Conservation (phyloP, 2,797 vertebrate species). For the Zonotrichia albicollis region DNA sequence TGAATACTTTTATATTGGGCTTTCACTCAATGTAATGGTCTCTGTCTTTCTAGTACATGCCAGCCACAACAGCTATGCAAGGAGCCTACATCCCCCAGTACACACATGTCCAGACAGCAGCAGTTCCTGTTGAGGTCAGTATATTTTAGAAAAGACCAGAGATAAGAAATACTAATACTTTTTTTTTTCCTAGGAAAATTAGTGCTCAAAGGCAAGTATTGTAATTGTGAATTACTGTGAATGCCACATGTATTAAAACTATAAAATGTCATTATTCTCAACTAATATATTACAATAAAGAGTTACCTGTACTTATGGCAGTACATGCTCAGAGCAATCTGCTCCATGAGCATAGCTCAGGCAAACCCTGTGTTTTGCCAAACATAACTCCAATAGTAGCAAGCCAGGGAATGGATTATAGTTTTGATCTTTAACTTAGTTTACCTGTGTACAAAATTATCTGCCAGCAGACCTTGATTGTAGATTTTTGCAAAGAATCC, state of each 20-base stretch:
- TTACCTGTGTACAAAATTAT: not conserved
- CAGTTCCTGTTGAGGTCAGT: conserved; percentile 91
- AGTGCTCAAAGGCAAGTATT: not conserved
- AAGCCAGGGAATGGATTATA: not conserved
- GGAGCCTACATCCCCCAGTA: conserved; percentile 95
- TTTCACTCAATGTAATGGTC: not conserved
- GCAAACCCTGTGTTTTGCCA: not conserved
- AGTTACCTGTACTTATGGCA: not conserved
- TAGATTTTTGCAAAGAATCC: not conserved
- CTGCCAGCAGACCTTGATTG: not conserved
- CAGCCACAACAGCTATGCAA: conserved; percentile 93
- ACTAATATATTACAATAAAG: not conserved
- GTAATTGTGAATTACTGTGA: not conserved
- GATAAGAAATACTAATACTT: not conserved
- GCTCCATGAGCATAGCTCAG: not conserved
- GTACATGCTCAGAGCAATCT: not conserved
- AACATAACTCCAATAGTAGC: not conserved
- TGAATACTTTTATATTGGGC: not conserved
- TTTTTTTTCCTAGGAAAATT: not conserved
- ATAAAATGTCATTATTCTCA: not conserved
- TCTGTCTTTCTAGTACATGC: conserved; percentile 88
- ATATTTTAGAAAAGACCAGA: not conserved
- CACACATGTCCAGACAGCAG: conserved; percentile 88
- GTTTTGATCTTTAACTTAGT: not conserved
- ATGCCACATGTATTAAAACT: not conserved